Conservation (phyloP, 2,888 invertebrate species). For the Caenorhabditis doughertyi region DNA sequence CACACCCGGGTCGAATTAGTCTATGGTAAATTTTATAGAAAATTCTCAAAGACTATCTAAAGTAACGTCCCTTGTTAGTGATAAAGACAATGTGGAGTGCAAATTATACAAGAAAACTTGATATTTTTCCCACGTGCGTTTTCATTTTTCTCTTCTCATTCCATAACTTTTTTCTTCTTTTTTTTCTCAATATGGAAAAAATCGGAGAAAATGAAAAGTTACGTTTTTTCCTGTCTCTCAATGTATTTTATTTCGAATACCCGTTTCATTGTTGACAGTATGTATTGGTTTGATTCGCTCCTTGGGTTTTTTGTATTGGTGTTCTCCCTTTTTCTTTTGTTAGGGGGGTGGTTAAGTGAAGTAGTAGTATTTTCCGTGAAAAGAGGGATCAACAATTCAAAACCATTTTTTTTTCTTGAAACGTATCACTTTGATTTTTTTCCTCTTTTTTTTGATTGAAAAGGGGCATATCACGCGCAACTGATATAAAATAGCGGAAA, state of each 20-base stretch:
- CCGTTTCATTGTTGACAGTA: conserved; percentile 50
- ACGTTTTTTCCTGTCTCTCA: conserved; percentile 27
- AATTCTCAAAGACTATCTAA: no score
- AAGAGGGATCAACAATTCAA: conserved; percentile 10
- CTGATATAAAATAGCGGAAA: conserved; percentile 5
- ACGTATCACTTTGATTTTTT: conserved; percentile 18
- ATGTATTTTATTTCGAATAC: conserved; percentile 40
- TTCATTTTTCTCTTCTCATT: background rate
- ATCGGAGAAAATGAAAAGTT: conserved; percentile 20
- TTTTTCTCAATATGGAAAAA: background rate
- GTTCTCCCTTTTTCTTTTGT: conserved; percentile 28
- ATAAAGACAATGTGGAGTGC: conserved; percentile 6
- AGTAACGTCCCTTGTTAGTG: no score
- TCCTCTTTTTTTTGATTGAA: background rate
- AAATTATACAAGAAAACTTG: conserved; percentile 17
- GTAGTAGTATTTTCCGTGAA: conserved; percentile 3
- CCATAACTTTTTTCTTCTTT: background rate
- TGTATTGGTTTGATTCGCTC: conserved; percentile 31
- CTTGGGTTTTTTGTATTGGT: conserved; percentile 32
- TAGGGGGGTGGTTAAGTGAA: conserved; percentile 27
- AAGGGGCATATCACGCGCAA: conserved; percentile 19
- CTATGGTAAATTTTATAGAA: no score
- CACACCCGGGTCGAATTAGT: no score
- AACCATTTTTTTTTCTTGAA: conserved; percentile 25
- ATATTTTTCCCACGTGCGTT: conserved; percentile 20